phyloP scores from a whole-genome alignment of 2,888 invertebrate genomes.

The Hydriomena furcata region DNA sequence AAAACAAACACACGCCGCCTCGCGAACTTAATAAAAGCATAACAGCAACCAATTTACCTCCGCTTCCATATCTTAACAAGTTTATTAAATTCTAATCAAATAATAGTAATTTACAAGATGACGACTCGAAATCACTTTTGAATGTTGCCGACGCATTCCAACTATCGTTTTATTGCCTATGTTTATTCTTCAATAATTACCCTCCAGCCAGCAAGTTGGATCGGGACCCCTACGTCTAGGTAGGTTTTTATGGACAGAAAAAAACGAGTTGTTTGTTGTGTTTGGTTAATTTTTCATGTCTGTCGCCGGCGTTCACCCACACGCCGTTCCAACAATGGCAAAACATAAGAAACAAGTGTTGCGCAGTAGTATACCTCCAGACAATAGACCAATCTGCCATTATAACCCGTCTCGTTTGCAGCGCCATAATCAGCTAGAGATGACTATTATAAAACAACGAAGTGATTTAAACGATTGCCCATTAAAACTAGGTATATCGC shows the following conservation, averaged over 20 bases:
- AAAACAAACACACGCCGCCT: conserved; percentile 79
- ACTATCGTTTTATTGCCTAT: conserved; percentile 70
- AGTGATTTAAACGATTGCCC: conserved; percentile 56
- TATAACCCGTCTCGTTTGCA: conserved; percentile 51
- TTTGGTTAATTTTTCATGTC: conserved; percentile 33
- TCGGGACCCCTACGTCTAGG: conserved; percentile 15
- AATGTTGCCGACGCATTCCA: conserved; percentile 74
- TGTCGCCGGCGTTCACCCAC: conserved; percentile 58
- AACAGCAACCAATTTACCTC: conserved; percentile 75
- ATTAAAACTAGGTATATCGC: conserved; percentile 45
- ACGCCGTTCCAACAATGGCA: conserved; percentile 56
- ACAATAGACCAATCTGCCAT: conserved; percentile 68
- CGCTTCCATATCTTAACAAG: conserved; percentile 80
- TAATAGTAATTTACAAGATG: conserved; percentile 81
- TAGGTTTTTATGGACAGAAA: conserved; percentile 17
- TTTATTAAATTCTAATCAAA: conserved; percentile 82
- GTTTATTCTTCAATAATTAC: conserved; percentile 74
- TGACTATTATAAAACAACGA: conserved; percentile 59
- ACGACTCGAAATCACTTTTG: conserved; percentile 73
- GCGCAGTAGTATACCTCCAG: conserved; percentile 67
- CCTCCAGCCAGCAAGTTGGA: conserved; percentile 42
- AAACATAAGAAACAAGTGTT: conserved; percentile 54
- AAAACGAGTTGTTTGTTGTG: conserved; percentile 17
- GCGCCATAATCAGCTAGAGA: conserved; percentile 50
- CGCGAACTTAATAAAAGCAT: conserved; percentile 80